Conservation (phyloP, 2,113 vertebrate genomes). For the Cettia cetti region DNA sequence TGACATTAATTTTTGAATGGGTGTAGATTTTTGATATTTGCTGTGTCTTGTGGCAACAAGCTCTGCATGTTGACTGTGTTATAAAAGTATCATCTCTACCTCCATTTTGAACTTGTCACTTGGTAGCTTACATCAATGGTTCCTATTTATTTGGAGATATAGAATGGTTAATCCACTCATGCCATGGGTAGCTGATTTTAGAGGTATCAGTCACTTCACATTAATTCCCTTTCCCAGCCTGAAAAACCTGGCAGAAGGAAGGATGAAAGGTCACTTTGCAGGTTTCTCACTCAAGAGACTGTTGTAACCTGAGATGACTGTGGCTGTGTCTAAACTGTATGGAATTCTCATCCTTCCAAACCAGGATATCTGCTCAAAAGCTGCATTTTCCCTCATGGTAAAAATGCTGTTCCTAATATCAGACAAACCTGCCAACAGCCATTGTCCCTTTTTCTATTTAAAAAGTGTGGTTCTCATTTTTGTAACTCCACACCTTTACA, state of each 20-base stretch:
- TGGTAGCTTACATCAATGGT: neutral
- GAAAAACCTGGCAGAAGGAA: neutral
- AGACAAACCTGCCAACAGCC: neutral
- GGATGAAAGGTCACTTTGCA: neutral
- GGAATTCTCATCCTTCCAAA: neutral
- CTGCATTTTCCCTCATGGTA: neutral
- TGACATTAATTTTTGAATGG: neutral
- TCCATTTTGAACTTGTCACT: neutral
- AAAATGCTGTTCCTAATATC: neutral
- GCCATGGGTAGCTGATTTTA: neutral
- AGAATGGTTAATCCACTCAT: neutral
- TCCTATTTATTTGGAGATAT: neutral
- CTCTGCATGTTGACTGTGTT: neutral
- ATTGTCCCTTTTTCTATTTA: neutral
- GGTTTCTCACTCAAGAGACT: neutral
- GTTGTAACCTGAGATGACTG: neutral
- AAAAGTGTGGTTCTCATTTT: neutral
- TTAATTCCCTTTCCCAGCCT: neutral
- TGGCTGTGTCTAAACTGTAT: neutral
- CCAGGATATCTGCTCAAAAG: neutral
- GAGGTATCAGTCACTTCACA: neutral
- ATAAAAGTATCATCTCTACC: neutral
- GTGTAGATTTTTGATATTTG: neutral
- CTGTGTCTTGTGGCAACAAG: neutral
- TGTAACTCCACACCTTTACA: neutral